A percentile compares a stretch with the other conserved stretches of the same genome.
phyloP scores from a whole-genome alignment of 2,888 invertebrate genomes.

The Mayetiola destructor region DNA sequence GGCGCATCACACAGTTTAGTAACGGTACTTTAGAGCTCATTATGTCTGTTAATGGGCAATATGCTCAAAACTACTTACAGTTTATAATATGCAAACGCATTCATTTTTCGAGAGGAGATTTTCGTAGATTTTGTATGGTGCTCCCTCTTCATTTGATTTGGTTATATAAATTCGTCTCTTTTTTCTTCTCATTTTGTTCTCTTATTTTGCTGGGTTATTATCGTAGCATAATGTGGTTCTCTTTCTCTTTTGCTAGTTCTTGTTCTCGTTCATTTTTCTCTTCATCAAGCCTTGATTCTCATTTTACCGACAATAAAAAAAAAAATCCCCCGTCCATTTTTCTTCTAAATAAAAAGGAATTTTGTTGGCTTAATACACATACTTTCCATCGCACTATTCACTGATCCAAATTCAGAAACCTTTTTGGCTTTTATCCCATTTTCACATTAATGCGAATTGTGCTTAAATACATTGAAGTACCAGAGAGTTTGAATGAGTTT shows the following conservation, averaged over 20 bases:
- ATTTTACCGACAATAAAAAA: background rate
- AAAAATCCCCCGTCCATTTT: background rate
- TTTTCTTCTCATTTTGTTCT: too few species aligned
- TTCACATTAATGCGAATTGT: background rate
- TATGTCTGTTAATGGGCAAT: conserved; percentile 7
- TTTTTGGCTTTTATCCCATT: background rate
- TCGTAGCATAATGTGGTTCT: too few species aligned
- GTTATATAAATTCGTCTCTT: background rate
- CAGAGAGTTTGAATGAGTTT: background rate
- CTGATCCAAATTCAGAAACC: background rate
- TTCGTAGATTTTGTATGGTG: background rate
- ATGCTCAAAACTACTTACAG: conserved; percentile 8
- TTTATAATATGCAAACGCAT: too few species aligned
- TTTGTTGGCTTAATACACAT: too few species aligned
- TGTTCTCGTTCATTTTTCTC: background rate
- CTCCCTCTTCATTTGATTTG: background rate
- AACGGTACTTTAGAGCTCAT: conserved; percentile 5
- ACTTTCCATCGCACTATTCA: too few species aligned
- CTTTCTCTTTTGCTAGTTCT: background rate
- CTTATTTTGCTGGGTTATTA: too few species aligned
- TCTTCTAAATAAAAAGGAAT: background rate
- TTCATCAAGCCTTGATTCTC: too few species aligned
- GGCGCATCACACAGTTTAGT: background rate
- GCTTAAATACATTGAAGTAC: background rate
- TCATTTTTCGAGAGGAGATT: background rate